Evolutionary conservation across 2,797 vertebrate genomes (phyloP), one percentile per base, ranked within the genome.

Genomic region (Microchirus variegatus): DNA sequence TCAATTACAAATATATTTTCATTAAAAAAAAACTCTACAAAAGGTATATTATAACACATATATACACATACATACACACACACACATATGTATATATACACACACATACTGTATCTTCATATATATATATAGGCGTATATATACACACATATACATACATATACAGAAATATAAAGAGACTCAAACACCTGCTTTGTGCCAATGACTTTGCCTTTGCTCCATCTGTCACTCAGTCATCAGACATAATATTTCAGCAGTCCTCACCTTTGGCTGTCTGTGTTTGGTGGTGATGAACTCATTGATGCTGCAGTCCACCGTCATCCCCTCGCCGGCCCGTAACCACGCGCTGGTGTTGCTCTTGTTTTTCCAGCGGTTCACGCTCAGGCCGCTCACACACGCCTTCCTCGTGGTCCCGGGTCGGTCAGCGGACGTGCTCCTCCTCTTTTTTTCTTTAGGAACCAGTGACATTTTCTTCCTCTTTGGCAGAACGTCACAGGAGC

Each of bases 321-420:
- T 69, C 38, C 9, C 40, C 10, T 41, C 3, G 11, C 50, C 55
- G 2, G 8, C 38, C 22, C 16, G 51, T 1, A 3, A 0, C 9
- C 38, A 36, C 0, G 44, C 16, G 26, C 54, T 54, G 41, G 14
- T 1, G 1, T 43, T 46, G 22, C 19, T 47, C 40, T 72, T 82
- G 37, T 55, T 82, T 12, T 75, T 91, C 93, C 93, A 94, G 19
- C 93, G 90, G 52, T 63, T 93, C 63, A 91, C 81, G 0, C 90
- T 93, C 67, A 91, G 61, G 0, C 92, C 93, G 3, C 92, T 94
- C 69, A 94, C 83, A 2, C 90, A 90, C 1, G 59, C 92, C 73
- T 92, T 94, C 54, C 92, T 89, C 4, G 68, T 70, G 0, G 84
- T 89, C 9, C 79, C 73, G 0, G 77, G 46, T 2, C 65, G 73